phyloP scores from a whole-genome alignment of 2,888 invertebrate species.

The Patella ulyssiponensis region DNA sequence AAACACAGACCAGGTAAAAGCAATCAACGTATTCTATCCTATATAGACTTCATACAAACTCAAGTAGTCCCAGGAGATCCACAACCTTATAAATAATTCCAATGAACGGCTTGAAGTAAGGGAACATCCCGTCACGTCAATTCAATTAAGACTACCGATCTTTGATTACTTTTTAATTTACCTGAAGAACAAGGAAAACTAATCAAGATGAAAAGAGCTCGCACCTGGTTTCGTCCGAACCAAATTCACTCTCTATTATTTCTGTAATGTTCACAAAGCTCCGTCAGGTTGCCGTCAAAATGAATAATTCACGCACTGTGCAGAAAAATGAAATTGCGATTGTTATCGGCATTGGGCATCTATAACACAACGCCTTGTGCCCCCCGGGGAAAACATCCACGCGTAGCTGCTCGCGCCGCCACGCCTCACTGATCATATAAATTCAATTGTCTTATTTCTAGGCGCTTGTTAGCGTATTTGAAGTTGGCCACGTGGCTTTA shows the following conservation, averaged over 20 bases:
- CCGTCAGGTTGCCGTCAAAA: constrained; percentile 1
- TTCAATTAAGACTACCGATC: constrained; percentile 4
- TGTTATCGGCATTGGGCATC: constrained; percentile 1
- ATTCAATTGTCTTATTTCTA: constrained; percentile 5
- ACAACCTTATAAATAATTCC: constrained; percentile 4
- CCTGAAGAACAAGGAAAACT: not conserved
- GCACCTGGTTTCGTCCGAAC: not conserved
- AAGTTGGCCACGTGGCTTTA: not conserved
- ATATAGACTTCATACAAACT: too few relatives aligned
- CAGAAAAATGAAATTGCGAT: not conserved
- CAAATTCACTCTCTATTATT: not conserved
- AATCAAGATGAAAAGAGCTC: not conserved
- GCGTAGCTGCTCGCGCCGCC: not conserved
- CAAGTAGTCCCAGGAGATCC: not conserved
- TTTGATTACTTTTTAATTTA: constrained; percentile 10
- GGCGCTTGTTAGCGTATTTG: not conserved
- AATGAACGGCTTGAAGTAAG: not conserved
- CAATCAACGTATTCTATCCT: too few relatives aligned
- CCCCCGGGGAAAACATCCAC: not conserved
- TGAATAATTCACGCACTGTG: constrained; percentile 4
- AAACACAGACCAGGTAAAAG: too few relatives aligned
- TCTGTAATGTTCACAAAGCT: constrained; percentile 2
- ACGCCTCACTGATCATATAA: not conserved
- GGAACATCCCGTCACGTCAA: constrained; percentile 1
- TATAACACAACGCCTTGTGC: not conserved